Base-by-base conservation (phyloP, 2,797 vertebrate species). In the Coranthus polyacanthus region DNA sequence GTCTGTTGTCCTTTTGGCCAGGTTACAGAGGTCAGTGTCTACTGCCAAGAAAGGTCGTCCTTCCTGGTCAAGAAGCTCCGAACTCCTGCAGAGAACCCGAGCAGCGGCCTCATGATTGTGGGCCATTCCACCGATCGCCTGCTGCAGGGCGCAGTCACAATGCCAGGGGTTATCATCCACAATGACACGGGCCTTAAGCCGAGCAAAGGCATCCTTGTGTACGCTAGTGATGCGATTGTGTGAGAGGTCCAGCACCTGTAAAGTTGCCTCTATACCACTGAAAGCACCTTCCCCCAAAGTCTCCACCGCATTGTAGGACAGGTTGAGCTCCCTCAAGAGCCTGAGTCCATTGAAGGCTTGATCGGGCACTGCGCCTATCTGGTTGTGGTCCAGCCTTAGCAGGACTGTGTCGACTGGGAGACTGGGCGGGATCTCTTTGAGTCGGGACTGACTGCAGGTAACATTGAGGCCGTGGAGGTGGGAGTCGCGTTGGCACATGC, bases 151-250 rank as follows among this genome's bases (percentile, higher is more conserved):
- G 55, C 98, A 99, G 93, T 99, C 97, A 64, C 98, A 99, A 87
- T 99, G 98, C 98, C 98, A 99, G 26, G 98, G 98, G 79, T 99
- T 99, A 88, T 98, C 96, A 29, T 97, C 95, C 65, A 99, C 96
- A 49, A 96, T 94, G 77, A 98, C 94, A 18, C 96, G 95, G 12
- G 96, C 97, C 90, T 97, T 98, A 67, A 99, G 91, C 63, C 96
- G 95, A 26, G 95, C 94, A 64, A 99, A 99, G 52, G 97, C 96
- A 0, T 98, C 97, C 92, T 96, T 97, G 92, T 99, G 97, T 73
- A 99, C 98, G 0, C 95, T 97, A 76, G 96, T 95, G 87, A 99
- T 98, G 79, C 95, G 94, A 88, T 99, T 99, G 93, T 99, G 95
- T 0, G 98, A 99, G 76, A 99, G 92, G 92, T 99, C 98, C 88